A percentile compares a stretch with the other conserved stretches of the same genome.
Evolutionary conservation across 2,113 vertebrate species (phyloP).

Genomic region (Indicator maculatus): DNA sequence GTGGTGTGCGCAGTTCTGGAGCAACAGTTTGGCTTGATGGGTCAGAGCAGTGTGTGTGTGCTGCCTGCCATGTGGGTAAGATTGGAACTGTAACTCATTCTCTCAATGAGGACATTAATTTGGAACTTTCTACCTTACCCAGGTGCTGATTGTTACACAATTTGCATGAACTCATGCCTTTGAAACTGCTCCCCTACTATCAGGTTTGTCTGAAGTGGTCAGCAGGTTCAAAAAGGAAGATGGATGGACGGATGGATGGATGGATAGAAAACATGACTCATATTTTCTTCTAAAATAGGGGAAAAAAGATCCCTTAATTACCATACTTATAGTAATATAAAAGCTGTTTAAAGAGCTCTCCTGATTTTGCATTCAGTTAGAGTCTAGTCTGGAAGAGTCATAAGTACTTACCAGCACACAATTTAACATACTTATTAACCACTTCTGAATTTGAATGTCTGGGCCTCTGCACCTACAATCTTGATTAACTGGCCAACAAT

Average conservation of each 20-base stretch:
- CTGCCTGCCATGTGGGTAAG: background rate
- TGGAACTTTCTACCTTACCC: background rate
- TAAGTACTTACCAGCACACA: background rate
- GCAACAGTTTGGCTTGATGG: background rate
- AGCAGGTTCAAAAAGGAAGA: background rate
- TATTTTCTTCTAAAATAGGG: background rate
- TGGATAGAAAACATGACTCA: background rate
- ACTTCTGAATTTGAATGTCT: background rate
- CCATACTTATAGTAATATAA: background rate
- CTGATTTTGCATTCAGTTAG: background rate
- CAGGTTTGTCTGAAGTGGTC: background rate
- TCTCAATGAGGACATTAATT: background rate
- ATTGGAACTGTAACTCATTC: background rate
- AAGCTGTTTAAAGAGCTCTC: background rate
- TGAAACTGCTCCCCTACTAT: background rate
- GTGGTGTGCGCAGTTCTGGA: background rate
- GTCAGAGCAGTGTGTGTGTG: background rate
- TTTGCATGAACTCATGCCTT: background rate
- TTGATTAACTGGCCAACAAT: slow-evolving; percentile 9
- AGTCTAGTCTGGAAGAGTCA: background rate
- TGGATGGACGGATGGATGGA: background rate
- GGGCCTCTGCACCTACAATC: background rate
- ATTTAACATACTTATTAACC: background rate
- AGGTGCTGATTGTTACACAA: background rate
- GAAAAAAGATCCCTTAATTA: background rate